phyloP scores from a whole-genome alignment of 2,888 invertebrate species.

The Archaeoteleia sp. region DNA sequence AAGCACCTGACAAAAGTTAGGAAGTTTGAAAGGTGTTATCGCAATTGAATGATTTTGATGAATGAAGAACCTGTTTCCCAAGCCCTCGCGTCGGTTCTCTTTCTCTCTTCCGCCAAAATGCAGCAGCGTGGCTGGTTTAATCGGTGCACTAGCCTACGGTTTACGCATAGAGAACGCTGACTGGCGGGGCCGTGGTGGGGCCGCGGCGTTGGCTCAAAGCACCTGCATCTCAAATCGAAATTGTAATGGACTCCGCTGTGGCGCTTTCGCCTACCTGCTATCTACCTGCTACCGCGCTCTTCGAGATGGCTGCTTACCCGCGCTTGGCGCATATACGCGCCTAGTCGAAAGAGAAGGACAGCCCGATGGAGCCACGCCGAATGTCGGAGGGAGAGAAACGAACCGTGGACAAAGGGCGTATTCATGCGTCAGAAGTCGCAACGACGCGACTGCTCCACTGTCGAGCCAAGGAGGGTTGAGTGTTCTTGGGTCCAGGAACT shows the following conservation, averaged over 20 bases:
- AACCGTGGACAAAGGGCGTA: conserved; percentile 38
- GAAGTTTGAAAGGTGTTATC: conserved; percentile 27
- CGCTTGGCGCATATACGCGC: no score
- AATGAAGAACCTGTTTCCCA: conserved; percentile 47
- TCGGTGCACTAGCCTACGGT: conserved; percentile 17
- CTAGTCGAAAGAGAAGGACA: not conserved
- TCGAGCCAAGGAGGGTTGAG: conserved; percentile 36
- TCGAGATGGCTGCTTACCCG: no score
- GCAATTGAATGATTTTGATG: conserved; percentile 44
- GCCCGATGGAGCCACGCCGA: not conserved
- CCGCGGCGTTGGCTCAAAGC: conserved; percentile 29
- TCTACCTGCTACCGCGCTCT: no score
- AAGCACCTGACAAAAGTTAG: conserved; percentile 33
- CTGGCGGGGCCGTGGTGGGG: conserved; percentile 16
- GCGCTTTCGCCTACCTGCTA: conserved; percentile 24
- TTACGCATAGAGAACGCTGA: conserved; percentile 2
- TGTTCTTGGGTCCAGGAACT: conserved; percentile 36
- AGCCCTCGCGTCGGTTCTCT: conserved; percentile 7
- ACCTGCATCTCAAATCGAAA: conserved; percentile 39
- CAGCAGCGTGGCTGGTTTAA: conserved; percentile 36
- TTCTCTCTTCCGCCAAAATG: conserved; percentile 9
- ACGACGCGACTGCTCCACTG: conserved; percentile 37
- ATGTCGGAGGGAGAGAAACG: conserved; percentile 2
- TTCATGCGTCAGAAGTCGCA: conserved; percentile 46
- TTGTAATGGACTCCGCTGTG: conserved; percentile 27